phyloP scores from a whole-genome alignment of 2,888 invertebrate genomes.

The Limnephilus rhombicus region DNA sequence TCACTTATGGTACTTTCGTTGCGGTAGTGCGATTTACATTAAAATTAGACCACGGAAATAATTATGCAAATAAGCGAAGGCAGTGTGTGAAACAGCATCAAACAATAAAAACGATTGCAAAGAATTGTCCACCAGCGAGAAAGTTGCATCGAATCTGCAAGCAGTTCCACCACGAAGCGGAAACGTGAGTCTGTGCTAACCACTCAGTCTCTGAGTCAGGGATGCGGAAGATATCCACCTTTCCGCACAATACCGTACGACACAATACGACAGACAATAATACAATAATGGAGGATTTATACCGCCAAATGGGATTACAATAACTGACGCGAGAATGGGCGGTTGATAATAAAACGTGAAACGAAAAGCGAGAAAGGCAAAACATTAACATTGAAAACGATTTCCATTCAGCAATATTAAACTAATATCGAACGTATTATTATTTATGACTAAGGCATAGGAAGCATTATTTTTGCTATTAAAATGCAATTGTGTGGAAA shows the following conservation, averaged over 20 bases:
- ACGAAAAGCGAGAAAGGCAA: constrained; percentile 13
- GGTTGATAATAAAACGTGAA: not conserved
- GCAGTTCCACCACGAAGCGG: constrained; percentile 52
- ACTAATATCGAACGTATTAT: not conserved
- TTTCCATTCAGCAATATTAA: constrained; percentile 31
- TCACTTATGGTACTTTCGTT: not conserved
- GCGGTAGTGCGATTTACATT: not conserved
- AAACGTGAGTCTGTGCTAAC: constrained; percentile 52
- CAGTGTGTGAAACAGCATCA: not conserved
- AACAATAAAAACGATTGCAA: not conserved
- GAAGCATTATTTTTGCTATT: not conserved
- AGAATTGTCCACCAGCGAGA: not conserved
- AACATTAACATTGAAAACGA: not conserved
- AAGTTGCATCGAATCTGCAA: not conserved
- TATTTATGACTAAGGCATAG: not conserved
- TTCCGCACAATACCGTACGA: not conserved
- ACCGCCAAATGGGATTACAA: constrained; percentile 16
- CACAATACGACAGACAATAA: constrained; percentile 25
- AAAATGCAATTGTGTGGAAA: not conserved
- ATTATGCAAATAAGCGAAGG: not conserved
- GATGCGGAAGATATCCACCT: not conserved
- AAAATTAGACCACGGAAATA: not conserved
- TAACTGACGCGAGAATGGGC: not conserved
- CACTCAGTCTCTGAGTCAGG: constrained; percentile 32
- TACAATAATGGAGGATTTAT: constrained; percentile 23